Base-by-base conservation (phyloP, 64 coral and sea anemone genomes). In the Hydrozoanthus tunicans region DNA sequence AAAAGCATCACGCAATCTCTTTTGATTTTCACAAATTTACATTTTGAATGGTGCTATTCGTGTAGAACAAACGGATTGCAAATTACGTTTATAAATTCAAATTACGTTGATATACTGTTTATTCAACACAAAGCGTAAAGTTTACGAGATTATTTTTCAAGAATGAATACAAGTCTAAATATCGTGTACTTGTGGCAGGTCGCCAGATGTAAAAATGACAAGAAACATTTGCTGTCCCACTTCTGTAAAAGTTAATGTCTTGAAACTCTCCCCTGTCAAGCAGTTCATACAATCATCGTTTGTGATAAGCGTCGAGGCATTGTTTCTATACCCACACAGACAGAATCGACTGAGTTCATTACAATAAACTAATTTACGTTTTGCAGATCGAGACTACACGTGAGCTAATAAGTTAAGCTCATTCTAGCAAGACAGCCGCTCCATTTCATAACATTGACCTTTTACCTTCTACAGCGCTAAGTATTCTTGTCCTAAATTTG, bases 1-100 rank as follows among this genome's bases (percentile, higher is more conserved):
- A 73, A 79, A 79, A 79, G 54, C 7, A 81, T 81, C 79, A 81
- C 79, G 79, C 79, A 63, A 81, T 74, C 32, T 43, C 32, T 43
- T 43, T 0, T 9, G 10, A 32, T 73, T 0, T 1, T 73, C 70
- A 27, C 15, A 32, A 27, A 9, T n/a, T 26, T 7, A 26, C 2
- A 73, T 62, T 51, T 32, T 43, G 12, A 81, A 81, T 27, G 14
- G 55, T 58, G 14, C 77, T 79, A 9, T 55, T 58, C 55, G 55
- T 59, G 55, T 58, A 79, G 77, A 79, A 79, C 77, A 79, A 79
- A 58, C 20, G 5, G 77, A 24, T 79, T 79, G 14, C 6, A 58
- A 79, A 58, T 79, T 54, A 6, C 13, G 55, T 79, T 58, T 58
- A 79, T 55, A 79, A 56, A 79, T 79, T 79, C 54, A 79, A 23